Conservation (phyloP, 2,888 invertebrate genomes). For the Tenthredo notha region DNA sequence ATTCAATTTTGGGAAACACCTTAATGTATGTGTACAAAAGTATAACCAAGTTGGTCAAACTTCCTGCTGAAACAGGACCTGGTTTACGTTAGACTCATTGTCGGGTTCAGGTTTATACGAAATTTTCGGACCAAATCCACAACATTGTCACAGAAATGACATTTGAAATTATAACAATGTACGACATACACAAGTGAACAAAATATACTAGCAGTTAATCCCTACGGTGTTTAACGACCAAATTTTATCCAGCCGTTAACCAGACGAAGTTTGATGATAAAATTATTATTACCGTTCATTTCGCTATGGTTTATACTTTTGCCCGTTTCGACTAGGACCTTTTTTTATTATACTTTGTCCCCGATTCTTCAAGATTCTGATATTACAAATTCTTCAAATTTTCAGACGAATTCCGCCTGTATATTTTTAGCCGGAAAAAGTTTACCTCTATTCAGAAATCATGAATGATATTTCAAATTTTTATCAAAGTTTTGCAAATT, state of each 20-base stretch:
- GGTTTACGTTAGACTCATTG: background rate
- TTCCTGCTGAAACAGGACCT: background rate
- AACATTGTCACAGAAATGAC: background rate
- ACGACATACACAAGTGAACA: background rate
- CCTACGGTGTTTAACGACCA: background rate
- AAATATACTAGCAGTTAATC: background rate
- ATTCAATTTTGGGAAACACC: too few relatives aligned
- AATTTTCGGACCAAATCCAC: background rate
- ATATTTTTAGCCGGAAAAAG: too few relatives aligned
- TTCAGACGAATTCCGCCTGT: too few relatives aligned
- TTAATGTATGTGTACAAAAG: background rate
- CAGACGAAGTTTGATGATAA: background rate
- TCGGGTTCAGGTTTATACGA: slow-evolving; percentile 3
- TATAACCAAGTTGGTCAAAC: background rate
- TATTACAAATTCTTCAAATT: too few relatives aligned
- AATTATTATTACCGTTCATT: background rate
- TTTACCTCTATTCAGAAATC: too few relatives aligned
- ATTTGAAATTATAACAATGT: background rate
- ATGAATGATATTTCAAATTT: too few relatives aligned
- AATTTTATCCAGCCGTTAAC: background rate
- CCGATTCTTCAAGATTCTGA: background rate
- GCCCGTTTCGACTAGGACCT: background rate
- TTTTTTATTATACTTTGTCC: background rate
- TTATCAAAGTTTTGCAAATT: too few relatives aligned
- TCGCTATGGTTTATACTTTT: background rate